Evolutionary conservation across 2,888 invertebrate species (phyloP).

Genomic region (Parnassius smintheus): DNA sequence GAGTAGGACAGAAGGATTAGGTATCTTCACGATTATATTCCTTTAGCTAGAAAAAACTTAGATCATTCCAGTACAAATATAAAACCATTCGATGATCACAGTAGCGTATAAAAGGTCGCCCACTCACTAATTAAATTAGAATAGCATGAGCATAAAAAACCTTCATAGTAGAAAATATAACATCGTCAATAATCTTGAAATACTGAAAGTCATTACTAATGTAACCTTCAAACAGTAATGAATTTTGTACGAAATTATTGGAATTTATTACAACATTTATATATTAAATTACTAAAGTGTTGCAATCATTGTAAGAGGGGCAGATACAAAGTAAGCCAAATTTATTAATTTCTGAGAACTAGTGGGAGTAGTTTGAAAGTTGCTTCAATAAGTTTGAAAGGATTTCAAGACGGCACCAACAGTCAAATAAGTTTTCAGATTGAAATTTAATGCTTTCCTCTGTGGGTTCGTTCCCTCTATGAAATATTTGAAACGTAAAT

Average conservation of each 20-base stretch:
- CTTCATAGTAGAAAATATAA: no score
- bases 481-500: slow-evolving; percentile 17
- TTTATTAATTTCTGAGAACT: slow-evolving; percentile 34
- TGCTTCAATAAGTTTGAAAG: slow-evolving; percentile 55
- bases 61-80: no score
- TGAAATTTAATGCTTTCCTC: slow-evolving; percentile 46
- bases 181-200: no score
- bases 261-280: neutral
- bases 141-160: no score
- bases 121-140: no score
- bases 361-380: slow-evolving; percentile 37
- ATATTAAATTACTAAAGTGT: neutral
- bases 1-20: no score
- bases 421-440: slow-evolving; percentile 53
- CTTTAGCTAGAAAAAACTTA: no score
- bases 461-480: slow-evolving; percentile 29
- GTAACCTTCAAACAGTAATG: no score
- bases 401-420: slow-evolving; percentile 48
- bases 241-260: neutral
- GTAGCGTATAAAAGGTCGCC: no score
- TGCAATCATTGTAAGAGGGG: neutral
- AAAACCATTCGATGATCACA: no score
- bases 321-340: slow-evolving; percentile 21
- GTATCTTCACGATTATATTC: no score
- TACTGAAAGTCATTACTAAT: no score